Conservation (phyloP, 2,113 vertebrate species). For the Cyphomyrus discorhynchus region DNA sequence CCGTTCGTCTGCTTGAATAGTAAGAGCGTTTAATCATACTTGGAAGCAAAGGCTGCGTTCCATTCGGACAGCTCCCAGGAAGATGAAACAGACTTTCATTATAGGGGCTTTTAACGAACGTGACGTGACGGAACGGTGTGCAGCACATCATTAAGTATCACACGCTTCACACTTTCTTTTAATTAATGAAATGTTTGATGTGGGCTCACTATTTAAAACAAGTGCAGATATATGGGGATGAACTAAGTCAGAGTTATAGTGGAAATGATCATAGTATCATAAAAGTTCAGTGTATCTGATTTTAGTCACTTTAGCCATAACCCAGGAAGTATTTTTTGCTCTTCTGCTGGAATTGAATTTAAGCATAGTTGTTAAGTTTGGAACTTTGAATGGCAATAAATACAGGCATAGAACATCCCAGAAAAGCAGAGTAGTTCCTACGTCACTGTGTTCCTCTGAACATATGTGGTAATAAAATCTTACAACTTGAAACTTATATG, state of each 20-base stretch:
- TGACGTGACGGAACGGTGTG: background rate
- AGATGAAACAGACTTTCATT: slow-evolving; percentile 33
- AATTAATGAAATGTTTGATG: slow-evolving; percentile 15
- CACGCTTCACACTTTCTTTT: slow-evolving; percentile 16
- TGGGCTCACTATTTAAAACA: background rate
- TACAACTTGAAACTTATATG: background rate
- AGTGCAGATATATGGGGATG: slow-evolving; percentile 13
- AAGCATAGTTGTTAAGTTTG: background rate
- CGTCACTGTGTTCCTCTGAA: background rate
- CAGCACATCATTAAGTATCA: slow-evolving; percentile 13
- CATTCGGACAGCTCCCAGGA: slow-evolving; percentile 39
- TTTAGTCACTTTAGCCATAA: background rate
- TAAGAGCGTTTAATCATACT: slow-evolving; percentile 41
- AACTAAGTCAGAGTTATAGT: background rate
- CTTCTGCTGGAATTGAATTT: background rate
- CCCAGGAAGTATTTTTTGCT: background rate
- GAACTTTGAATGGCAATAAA: background rate
- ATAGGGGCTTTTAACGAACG: slow-evolving; percentile 10
- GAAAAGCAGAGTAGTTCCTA: background rate
- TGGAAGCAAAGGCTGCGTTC: slow-evolving; percentile 47
- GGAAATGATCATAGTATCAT: background rate
- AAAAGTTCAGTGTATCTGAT: background rate
- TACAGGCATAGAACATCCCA: background rate
- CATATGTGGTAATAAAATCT: background rate
- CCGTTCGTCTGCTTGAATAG: slow-evolving; percentile 3